Evolutionary conservation across 2,797 vertebrate genomes (phyloP), one percentile per base, ranked within the genome.

Genomic region (Acrocephalus scirpaceus): DNA sequence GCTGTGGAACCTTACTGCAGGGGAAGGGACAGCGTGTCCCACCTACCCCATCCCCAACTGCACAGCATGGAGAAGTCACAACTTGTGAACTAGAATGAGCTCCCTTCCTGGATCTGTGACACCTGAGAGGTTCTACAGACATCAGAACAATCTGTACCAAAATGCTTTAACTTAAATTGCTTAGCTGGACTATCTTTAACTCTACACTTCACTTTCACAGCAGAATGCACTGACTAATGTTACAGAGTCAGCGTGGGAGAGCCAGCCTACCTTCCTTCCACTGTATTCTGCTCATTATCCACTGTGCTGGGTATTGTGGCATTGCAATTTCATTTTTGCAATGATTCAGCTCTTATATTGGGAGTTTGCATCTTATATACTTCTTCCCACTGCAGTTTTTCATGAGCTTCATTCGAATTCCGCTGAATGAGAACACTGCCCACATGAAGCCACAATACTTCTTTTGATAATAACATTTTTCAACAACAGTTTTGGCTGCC

Each of bases 1-100:
- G 0, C 16, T 18, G 11, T 0, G 1, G 16, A 26, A 10, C 11
- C 22, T 50, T 1, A 0, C 23, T 50, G 64, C 56, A 25, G 20
- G 10, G 22, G 32, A 53, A 78, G 58, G 48, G 32, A 61, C 29
- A 36, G 13, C 0, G 0, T 1, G 8, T 77, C 44, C 40, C 57
- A 60, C 13, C 34, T 10, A 11, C 38, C 48, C 42, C 4, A 4
- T 13, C 23, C 45, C 34, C 36, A 75, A 1, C 22, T 21, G 23
- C 47, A 9, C 0, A 0, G 38, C 20, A 16, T 6, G 1, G 2
- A 73, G 26, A 20, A 12, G 23, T 40, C 22, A 10, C 48, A 66
- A 8, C 2, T 1, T 5, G 14, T 11, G 34, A 47, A 27, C 15
- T 15, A 6, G 7, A 72, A 10, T 2, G 30, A 71, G 34, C 16